Evolutionary conservation across 2,888 invertebrate genomes (phyloP), one percentile per base, ranked within the genome.

Genomic region (Eledona agricola): DNA sequence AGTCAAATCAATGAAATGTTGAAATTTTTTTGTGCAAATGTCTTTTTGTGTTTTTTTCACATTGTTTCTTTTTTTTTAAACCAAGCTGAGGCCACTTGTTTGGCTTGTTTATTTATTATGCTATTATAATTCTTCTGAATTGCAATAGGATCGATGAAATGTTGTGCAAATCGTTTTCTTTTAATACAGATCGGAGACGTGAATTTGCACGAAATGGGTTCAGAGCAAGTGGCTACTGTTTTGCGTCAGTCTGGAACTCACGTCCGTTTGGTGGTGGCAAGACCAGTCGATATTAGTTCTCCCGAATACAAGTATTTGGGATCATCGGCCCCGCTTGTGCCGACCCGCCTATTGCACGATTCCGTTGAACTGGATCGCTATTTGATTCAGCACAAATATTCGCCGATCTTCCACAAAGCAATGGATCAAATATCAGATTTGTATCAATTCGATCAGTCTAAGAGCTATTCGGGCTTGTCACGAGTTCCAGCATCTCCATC

Each of bases 211-310:
- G 97, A 98, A 72, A 96, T 99, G 96, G 95, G 95, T 5, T 97
- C 97, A 13, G 99, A 99, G 77, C 93, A 93, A 78, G 96, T 97
- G 65, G 97, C 97, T 11, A 89, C 94, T 9, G 96, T 98, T 57
- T 79, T 98, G 57, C 85, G 97, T 13, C 96, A 96, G 78, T 94
- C 96, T 12, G 96, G 97, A 16, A 93, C 93, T 5, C 93, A 95
- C 73, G 96, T 97, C 49, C 86, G 96, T 1, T 84, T 97, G 37
- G 92, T 97, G 49, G 97, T 97, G 40, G 97, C 96, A 49, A 85
- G 97, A 55, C 90, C 93, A 47, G 88, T 90, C 12, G 94, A 94
- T 75, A 90, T 60, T 51, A 84, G 88, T 45, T 72, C 75, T 7
- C 64, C 74, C 3, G 83, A 85, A 47, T 80, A 83, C 17, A 83